A percentile compares a stretch with the other conserved stretches of the same genome.
These are phyloP conservation scores for Lineus longissimus DNA, from an alignment of 1,140 invertebrate genomes.

Conservation along the genomic window DNA sequence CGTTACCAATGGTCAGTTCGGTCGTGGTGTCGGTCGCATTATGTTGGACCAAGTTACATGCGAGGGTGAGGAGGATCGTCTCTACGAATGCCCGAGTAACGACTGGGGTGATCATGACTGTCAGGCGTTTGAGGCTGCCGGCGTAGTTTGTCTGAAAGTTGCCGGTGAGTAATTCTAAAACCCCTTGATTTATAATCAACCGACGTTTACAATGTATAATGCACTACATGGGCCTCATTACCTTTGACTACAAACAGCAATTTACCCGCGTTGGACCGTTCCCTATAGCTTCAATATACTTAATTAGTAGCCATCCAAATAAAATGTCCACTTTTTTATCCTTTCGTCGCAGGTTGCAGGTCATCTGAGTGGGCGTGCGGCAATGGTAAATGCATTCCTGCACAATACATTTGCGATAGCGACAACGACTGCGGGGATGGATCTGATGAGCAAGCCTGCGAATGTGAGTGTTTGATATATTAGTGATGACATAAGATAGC, in stretches of 20 bases:
- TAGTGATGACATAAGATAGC: constrained; percentile 3
- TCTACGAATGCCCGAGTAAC: constrained; percentile 67
- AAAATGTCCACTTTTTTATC: background rate
- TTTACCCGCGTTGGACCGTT: too few species aligned
- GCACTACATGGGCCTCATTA: too few species aligned
- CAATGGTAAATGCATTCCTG: constrained; percentile 17
- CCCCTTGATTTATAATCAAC: too few species aligned
- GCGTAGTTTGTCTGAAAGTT: constrained; percentile 31
- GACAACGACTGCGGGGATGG: constrained; percentile 68
- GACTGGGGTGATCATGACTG: constrained; percentile 75
- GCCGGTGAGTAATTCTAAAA: too few species aligned
- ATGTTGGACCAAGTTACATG: constrained; percentile 71
- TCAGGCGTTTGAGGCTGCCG: constrained; percentile 61
- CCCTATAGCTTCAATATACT: too few species aligned
- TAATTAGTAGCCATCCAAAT: too few species aligned
- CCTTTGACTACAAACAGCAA: too few species aligned
- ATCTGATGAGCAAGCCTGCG: constrained; percentile 64
- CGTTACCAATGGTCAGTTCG: constrained; percentile 45
- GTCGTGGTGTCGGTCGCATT: constrained; percentile 52
- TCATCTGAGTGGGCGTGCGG: constrained; percentile 17
- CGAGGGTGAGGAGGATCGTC: constrained; percentile 65
- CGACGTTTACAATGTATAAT: too few species aligned
- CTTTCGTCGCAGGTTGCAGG: constrained; percentile 12
- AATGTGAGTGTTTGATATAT: constrained; percentile 26
- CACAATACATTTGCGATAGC: constrained; percentile 62